These are phyloP conservation scores for Artemia sinica DNA, from an alignment of 2,888 invertebrate genomes.

Conservation along the genomic window DNA sequence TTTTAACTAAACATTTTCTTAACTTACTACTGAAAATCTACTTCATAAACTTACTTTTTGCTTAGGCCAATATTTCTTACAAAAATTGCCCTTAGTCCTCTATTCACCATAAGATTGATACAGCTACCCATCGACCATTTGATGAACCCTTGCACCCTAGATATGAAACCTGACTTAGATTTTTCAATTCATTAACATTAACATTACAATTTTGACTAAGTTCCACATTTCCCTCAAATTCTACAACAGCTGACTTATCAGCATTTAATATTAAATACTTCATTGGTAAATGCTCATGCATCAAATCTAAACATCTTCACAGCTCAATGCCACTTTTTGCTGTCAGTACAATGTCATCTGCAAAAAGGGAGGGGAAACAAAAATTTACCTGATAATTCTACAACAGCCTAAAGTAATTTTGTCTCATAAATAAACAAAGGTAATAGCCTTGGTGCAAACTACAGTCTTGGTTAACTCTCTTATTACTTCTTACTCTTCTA, in stretches of 20 bases:
- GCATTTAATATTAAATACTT: conserved; percentile 1
- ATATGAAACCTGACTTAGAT: too few species aligned
- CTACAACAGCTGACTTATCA: background rate
- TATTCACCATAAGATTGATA: too few species aligned
- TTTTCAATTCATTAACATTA: background rate
- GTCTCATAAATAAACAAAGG: background rate
- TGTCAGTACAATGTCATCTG: background rate
- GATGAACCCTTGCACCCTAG: too few species aligned
- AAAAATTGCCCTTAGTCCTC: background rate
- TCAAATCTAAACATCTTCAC: background rate
- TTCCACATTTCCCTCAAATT: background rate
- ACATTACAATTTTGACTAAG: background rate
- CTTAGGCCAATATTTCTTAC: background rate
- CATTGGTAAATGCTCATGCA: background rate
- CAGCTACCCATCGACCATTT: too few species aligned
- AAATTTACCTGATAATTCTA: conserved; percentile 1
- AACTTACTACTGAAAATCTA: background rate
- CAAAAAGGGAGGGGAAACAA: background rate
- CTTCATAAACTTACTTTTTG: too few species aligned
- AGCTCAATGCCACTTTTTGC: conserved; percentile 9
- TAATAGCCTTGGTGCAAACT: background rate
- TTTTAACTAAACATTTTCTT: too few species aligned
- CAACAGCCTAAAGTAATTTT: background rate
- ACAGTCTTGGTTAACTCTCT: background rate
- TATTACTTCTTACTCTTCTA: too few species aligned